Conservation (phyloP, 1,140 invertebrate species). For the Anagrus nilaparvatae region DNA sequence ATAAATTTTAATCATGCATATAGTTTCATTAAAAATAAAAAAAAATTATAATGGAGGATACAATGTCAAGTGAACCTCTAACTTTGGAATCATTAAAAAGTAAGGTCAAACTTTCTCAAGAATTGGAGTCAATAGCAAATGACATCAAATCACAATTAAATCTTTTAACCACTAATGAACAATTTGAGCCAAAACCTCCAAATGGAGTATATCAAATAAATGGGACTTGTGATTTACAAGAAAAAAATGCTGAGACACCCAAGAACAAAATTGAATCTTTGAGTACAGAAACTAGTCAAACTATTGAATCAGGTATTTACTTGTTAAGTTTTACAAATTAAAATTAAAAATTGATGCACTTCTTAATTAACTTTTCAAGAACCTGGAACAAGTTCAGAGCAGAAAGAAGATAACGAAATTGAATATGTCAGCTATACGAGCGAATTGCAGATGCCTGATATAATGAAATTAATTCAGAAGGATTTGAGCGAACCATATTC, state of each 20-base stretch:
- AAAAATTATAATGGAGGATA: too few species aligned
- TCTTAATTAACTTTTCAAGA: slow-evolving; percentile 23
- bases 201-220: slow-evolving; percentile 34
- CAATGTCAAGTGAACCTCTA: slow-evolving; percentile 16
- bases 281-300: slow-evolving; percentile 35
- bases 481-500: slow-evolving; percentile 99
- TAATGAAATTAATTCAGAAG: slow-evolving; percentile 97
- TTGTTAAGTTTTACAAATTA: slow-evolving; percentile 3
- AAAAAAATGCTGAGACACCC: slow-evolving; percentile 20
- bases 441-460: slow-evolving; percentile 89
- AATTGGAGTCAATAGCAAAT: slow-evolving; percentile 24
- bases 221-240: slow-evolving; percentile 28
- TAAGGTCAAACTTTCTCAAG: slow-evolving; percentile 22
- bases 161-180: slow-evolving; percentile 16
- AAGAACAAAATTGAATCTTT: slow-evolving; percentile 20
- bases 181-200: too few species aligned
- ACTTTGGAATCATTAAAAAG: slow-evolving; percentile 17
- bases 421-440: slow-evolving; percentile 68
- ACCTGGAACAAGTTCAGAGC: slow-evolving; percentile 24
- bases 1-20: slow-evolving; percentile 10
- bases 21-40: too few species aligned
- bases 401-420: slow-evolving; percentile 31
- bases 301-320: slow-evolving; percentile 32
- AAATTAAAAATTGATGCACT: slow-evolving; percentile 1
- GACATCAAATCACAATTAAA: slow-evolving; percentile 34